Evolutionary conservation across 2,797 vertebrate species (phyloP), one percentile per base, ranked within the genome.

Genomic region (Delichon dasypus): DNA sequence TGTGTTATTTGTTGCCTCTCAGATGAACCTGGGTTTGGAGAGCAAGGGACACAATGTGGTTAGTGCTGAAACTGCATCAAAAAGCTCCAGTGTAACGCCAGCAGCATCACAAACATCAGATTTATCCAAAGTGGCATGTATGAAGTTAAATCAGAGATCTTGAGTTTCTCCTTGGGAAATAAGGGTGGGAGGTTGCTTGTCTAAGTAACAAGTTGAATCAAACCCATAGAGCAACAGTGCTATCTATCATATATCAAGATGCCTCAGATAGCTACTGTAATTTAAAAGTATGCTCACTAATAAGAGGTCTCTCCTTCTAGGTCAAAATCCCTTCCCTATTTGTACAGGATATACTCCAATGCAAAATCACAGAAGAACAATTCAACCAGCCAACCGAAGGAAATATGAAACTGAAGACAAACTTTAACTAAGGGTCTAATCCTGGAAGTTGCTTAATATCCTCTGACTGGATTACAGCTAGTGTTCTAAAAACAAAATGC

Each of bases 161-260:
- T 7, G 13, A 92, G 84, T 93, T 89, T 94, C 92, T 96, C 93
- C 84, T 92, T 93, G 92, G 71, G 92, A 93, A 96, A 93, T 74
- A 90, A n/a, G 47, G 90, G 89, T 87, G 92, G 94, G 72, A 94
- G 82, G 75, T 38, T 88, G 75, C 92, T 90, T 58, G 86, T 74
- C 88, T 58, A 74, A 92, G 84, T 75, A 87, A 80, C 48, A 62
- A 85, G 86, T 61, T 67, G 75, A 89, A 95, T 90, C 74, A 74
- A 95, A 83, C 81, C 81, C 81, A 71, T 76, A 72, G 1, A 77
- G 92, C 84, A 92, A 85, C 68, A 77, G 36, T 2, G 29, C 42
- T 92, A 71, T 72, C 89, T 89, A 23, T 89, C 90, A 51, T 16
- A 40, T 87, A 81, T 90, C 84, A 65, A 92, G 93, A 93, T 91